A percentile compares a stretch with the other conserved stretches of the same genome.
Evolutionary conservation across 2,888 invertebrate species (phyloP).

Genomic region (Geophilus truncorum): DNA sequence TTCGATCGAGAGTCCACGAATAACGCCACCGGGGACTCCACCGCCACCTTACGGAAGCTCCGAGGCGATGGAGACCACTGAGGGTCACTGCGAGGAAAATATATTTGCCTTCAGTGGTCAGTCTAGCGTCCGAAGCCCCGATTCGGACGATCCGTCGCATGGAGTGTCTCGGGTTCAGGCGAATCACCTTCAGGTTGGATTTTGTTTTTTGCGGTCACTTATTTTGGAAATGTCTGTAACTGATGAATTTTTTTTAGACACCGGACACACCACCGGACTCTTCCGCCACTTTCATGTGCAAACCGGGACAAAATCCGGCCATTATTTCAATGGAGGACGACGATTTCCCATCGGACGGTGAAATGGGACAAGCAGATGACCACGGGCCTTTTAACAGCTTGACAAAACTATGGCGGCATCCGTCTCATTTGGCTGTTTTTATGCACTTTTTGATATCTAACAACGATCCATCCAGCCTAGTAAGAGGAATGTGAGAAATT

Average conservation of each 20-base stretch:
- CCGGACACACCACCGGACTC: slow-evolving; percentile 48
- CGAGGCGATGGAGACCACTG: slow-evolving; percentile 2
- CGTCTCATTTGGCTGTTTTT: slow-evolving; percentile 89
- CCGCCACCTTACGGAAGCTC: slow-evolving; percentile 66
- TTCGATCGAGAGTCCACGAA: slow-evolving; percentile 36
- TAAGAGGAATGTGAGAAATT: too few relatives aligned
- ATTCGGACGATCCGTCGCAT: not conserved
- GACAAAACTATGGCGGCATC: slow-evolving; percentile 72
- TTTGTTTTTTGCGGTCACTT: not conserved
- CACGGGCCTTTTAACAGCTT: slow-evolving; percentile 86
- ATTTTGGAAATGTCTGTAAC: not conserved
- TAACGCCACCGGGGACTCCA: slow-evolving; percentile 76
- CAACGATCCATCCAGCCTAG: slow-evolving; percentile 70
- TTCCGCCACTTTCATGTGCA: slow-evolving; percentile 32
- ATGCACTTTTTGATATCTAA: slow-evolving; percentile 84
- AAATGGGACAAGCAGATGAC: slow-evolving; percentile 69
- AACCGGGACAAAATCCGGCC: slow-evolving; percentile 39
- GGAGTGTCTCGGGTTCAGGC: not conserved
- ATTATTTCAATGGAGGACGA: slow-evolving; percentile 96
- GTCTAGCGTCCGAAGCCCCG: not conserved
- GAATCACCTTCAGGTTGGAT: not conserved
- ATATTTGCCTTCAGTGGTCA: not conserved
- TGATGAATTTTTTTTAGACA: slow-evolving; percentile 29
- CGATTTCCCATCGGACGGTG: slow-evolving; percentile 74
- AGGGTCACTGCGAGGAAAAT: not conserved